These are phyloP conservation scores for Limonius californicus DNA, from an alignment of 1,140 invertebrate species.

Conservation along the genomic window DNA sequence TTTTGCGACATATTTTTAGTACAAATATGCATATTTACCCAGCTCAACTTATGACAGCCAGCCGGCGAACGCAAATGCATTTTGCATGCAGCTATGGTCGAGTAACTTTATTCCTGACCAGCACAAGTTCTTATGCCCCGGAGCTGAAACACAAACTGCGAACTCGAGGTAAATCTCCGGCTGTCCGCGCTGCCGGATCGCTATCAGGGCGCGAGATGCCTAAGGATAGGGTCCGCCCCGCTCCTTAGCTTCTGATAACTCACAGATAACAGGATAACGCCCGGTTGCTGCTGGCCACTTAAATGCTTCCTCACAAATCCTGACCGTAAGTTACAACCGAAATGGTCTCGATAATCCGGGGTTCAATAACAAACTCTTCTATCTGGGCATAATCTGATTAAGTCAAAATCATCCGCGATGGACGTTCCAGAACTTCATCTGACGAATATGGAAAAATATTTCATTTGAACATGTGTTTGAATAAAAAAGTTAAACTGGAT, in stretches of 20 bases:
- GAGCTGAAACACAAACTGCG: background rate
- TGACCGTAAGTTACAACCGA: conserved; percentile 2
- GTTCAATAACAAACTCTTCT: conserved; percentile 21
- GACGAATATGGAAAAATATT: background rate
- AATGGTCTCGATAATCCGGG: conserved; percentile 19
- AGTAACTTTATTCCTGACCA: conserved; percentile 7
- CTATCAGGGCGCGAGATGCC: conserved; percentile 8
- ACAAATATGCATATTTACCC: no score
- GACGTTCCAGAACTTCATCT: background rate
- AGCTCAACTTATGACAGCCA: no score
- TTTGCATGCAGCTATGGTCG: background rate
- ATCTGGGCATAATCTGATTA: conserved; percentile 15
- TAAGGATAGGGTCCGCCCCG: conserved; percentile 1
- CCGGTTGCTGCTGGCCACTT: conserved; percentile 15
- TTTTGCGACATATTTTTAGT: no score
- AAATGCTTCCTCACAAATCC: conserved; percentile 14
- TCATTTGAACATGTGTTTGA: conserved; percentile 4
- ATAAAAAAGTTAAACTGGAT: background rate
- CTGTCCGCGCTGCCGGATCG: conserved; percentile 4
- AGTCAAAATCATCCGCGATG: background rate
- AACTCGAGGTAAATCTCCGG: conserved; percentile 1
- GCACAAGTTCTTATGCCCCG: background rate
- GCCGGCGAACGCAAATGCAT: no score
- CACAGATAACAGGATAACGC: conserved; percentile 20
- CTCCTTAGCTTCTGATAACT: conserved; percentile 22